Evolutionary conservation across 2,113 vertebrate species (phyloP).

Genomic region (Paralichthys olivaceus): DNA sequence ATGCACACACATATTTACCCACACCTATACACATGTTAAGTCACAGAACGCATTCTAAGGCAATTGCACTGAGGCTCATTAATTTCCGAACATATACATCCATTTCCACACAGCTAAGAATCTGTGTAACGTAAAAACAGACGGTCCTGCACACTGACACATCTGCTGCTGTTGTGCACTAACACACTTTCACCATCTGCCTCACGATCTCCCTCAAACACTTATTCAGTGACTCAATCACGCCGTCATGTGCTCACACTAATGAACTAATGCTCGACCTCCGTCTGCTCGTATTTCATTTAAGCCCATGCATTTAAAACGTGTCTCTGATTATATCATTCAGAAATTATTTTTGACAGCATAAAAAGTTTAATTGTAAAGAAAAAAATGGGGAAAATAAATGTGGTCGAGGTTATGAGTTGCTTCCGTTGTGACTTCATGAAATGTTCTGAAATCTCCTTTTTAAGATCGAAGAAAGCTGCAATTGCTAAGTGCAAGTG

Average conservation of each 20-base stretch:
- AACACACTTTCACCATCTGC: conserved; percentile 62
- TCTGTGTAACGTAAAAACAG: conserved; percentile 53
- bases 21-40: conserved; percentile 51
- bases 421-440: neutral
- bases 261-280: conserved; percentile 27
- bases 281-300: conserved; percentile 10
- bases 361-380: neutral
- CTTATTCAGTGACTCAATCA: conserved; percentile 46
- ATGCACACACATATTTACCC: conserved; percentile 15
- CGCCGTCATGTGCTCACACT: conserved; percentile 33
- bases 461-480: neutral
- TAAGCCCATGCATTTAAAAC: conserved; percentile 10
- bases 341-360: neutral
- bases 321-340: neutral
- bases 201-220: conserved; percentile 31
- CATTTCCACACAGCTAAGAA: conserved; percentile 56
- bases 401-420: neutral
- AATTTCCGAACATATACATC: conserved; percentile 72
- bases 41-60: conserved; percentile 50
- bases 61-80: conserved; percentile 71
- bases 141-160: conserved; percentile 44
- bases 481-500: conserved; percentile 8
- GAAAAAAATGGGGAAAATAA: neutral
- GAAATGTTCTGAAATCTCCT: conserved; percentile 14
- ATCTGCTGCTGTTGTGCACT: conserved; percentile 46